These are phyloP conservation scores for Crypturellus undulatus DNA, from an alignment of 2,113 vertebrate genomes.

Conservation along the genomic window DNA sequence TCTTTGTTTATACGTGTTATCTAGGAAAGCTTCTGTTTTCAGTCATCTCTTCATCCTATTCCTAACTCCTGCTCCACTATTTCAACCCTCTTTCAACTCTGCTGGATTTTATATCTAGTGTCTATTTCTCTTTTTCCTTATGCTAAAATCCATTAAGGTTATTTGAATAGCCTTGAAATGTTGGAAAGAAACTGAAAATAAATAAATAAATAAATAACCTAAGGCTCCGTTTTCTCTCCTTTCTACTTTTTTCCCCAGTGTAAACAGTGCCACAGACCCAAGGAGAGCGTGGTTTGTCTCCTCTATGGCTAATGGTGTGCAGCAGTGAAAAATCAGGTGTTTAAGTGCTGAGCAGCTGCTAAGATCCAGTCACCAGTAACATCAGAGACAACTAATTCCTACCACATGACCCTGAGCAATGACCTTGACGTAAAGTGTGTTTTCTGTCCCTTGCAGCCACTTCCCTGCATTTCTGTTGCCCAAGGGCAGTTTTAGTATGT, in stretches of 20 bases:
- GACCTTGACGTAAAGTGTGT: not conserved
- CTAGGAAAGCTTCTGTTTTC: not conserved
- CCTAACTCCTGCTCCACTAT: not conserved
- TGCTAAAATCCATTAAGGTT: not conserved
- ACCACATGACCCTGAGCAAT: not conserved
- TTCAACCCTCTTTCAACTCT: not conserved
- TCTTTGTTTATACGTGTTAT: not conserved
- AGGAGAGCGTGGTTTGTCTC: not conserved
- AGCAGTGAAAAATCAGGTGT: not conserved
- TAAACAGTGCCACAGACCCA: not conserved
- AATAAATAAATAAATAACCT: fast-evolving
- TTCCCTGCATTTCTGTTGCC: not conserved
- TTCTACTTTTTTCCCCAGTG: not conserved
- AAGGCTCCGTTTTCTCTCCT: not conserved
- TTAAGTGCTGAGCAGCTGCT: not conserved
- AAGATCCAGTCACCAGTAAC: not conserved
- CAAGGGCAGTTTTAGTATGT: not conserved
- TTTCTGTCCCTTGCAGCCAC: not conserved
- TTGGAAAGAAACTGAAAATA: not conserved
- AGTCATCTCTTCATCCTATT: not conserved
- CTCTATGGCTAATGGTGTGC: not conserved
- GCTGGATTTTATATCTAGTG: not conserved
- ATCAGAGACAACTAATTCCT: not conserved
- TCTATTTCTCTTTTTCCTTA: not conserved
- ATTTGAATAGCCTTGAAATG: not conserved